Conservation (phyloP, 2,797 vertebrate species). For the Chelon auratus region DNA sequence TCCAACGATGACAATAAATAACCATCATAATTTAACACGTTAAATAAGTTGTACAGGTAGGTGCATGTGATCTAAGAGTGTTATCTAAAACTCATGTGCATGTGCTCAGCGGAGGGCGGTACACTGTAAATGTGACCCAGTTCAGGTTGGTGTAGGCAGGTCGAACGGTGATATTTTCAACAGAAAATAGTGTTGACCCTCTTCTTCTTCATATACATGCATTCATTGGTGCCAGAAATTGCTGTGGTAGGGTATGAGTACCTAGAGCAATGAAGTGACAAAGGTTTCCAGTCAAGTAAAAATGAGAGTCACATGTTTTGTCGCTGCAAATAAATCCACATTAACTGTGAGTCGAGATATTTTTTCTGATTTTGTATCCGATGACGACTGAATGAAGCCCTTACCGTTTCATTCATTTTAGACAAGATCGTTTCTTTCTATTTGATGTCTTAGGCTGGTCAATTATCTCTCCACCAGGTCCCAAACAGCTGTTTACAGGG, state of each 20-base stretch:
- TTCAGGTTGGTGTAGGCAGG: no score
- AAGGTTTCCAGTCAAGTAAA: neutral
- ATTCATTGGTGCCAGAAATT: neutral
- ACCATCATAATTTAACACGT: slow-evolving; percentile 9
- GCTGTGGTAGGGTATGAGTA: neutral
- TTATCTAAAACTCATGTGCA: neutral
- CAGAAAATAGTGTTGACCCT: fast-evolving
- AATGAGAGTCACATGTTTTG: neutral
- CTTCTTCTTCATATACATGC: neutral
- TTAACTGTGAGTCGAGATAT: neutral
- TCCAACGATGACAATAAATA: slow-evolving; percentile 48
- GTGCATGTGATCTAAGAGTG: neutral
- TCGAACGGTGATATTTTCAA: neutral
- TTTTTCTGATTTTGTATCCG: neutral
- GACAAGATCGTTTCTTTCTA: neutral
- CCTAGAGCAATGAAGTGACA: fast-evolving
- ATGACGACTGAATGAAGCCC: neutral
- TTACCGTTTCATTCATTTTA: neutral
- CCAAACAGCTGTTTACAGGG: neutral
- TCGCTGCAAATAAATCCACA: neutral
- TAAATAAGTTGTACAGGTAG: slow-evolving; percentile 6
- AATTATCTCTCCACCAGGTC: neutral
- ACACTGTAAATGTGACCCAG: no score
- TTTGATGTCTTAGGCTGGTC: neutral
- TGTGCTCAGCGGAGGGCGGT: neutral